phyloP scores from a whole-genome alignment of 2,113 vertebrate genomes.

The Conger conger region DNA sequence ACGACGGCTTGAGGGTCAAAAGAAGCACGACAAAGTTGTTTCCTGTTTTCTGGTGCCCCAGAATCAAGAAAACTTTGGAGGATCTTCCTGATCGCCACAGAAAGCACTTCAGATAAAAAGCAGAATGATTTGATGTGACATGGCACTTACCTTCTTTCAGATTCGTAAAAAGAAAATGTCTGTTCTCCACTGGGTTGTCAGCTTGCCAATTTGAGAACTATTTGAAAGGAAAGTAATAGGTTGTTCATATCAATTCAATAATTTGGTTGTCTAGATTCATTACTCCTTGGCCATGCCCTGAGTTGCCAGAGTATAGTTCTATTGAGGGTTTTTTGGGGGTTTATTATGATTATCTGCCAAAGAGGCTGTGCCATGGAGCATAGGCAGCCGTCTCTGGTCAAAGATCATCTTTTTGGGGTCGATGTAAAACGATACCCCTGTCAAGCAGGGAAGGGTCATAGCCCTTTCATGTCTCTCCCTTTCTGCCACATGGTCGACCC shows the following conservation, averaged over 20 bases:
- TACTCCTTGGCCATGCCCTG: not conserved
- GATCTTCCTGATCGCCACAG: conserved; percentile 3
- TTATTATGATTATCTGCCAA: conserved; percentile 8
- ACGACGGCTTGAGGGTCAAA: conserved; percentile 16
- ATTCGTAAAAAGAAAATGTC: conserved; percentile 2
- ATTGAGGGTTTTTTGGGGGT: conserved; percentile 7
- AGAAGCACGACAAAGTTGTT: conserved; percentile 21
- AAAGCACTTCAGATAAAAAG: not conserved
- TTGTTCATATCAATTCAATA: not conserved
- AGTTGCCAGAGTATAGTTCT: not conserved
- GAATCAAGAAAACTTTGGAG: not conserved
- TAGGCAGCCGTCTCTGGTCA: conserved; percentile 16
- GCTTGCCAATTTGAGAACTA: not conserved
- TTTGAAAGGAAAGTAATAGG: conserved; percentile 3
- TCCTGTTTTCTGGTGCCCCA: conserved; percentile 24
- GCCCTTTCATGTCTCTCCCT: conserved; percentile 5
- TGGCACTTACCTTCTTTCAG: not conserved
- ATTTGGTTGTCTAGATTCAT: conserved; percentile 16
- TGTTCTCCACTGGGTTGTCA: not conserved
- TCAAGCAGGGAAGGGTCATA: not conserved
- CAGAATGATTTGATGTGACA: not conserved
- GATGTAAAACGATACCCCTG: conserved; percentile 23
- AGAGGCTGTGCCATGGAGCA: conserved; percentile 2
- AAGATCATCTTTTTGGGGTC: conserved; percentile 17
- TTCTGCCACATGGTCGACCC: conserved; percentile 5